Conservation (phyloP, 2,113 vertebrate genomes). For the Oryzias celebensis region DNA sequence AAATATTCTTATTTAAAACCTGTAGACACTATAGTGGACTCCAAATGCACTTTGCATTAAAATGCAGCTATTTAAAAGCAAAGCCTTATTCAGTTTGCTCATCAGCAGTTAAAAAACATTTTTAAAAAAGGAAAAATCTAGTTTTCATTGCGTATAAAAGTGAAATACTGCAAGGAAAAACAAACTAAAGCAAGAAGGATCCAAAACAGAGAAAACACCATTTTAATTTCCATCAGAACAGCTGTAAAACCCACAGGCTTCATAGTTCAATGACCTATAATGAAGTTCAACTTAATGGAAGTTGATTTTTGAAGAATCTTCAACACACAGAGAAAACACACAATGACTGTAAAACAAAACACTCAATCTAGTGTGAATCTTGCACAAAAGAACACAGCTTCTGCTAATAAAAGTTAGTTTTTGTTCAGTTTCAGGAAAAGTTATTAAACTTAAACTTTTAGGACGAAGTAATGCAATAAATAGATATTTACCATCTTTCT, state of each 20-base stretch:
- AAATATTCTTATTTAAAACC: conserved; percentile 65
- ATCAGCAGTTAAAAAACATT: conserved; percentile 20
- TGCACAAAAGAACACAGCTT: too few relatives aligned
- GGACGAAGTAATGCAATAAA: too few relatives aligned
- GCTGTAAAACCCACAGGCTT: not conserved
- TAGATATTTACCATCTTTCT: too few relatives aligned
- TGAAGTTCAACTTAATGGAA: too few relatives aligned
- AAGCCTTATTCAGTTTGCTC: conserved; percentile 52
- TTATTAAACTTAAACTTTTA: too few relatives aligned
- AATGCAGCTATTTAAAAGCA: conserved; percentile 35
- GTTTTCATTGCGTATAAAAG: conserved; percentile 33
- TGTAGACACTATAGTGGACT: conserved; percentile 26
- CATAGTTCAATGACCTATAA: too few relatives aligned
- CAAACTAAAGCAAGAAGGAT: not conserved
- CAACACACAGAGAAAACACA: too few relatives aligned
- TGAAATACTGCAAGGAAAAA: conserved; percentile 6
- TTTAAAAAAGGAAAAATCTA: conserved; percentile 2
- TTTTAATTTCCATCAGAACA: not conserved
- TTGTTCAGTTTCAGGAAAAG: too few relatives aligned
- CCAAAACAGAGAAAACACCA: not conserved
- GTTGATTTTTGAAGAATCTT: too few relatives aligned
- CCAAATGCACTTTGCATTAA: conserved; percentile 46
- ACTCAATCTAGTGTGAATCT: too few relatives aligned
- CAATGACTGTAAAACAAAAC: too few relatives aligned
- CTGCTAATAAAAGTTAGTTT: too few relatives aligned